Evolutionary conservation across 2,888 invertebrate species (phyloP).

Genomic region (Laspeyria flexula): DNA sequence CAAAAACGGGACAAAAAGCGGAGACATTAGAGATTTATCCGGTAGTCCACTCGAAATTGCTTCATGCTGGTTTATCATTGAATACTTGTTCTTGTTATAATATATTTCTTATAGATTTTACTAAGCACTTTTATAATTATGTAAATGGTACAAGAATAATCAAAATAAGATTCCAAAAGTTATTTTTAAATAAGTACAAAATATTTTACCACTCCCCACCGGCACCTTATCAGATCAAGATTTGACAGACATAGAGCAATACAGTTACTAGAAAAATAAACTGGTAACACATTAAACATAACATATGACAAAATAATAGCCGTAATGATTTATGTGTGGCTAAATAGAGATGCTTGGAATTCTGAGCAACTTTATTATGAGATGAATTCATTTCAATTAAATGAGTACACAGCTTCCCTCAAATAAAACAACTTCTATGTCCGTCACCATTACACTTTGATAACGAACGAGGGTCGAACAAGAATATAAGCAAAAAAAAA

Average conservation of each 20-base stretch:
- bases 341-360: conserved; percentile 34
- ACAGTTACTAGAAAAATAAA: too few relatives aligned
- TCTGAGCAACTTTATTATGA: conserved; percentile 45
- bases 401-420: conserved; percentile 55
- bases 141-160: too few relatives aligned
- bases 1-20: conserved; percentile 56
- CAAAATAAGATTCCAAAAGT: too few relatives aligned
- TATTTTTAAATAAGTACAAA: too few relatives aligned
- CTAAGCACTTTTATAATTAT: too few relatives aligned
- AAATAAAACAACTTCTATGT: conserved; percentile 62
- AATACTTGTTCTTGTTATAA: background rate
- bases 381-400: conserved; percentile 64
- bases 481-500: conserved; percentile 69
- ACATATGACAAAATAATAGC: conserved; percentile 31
- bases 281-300: too few relatives aligned
- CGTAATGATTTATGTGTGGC: conserved; percentile 26
- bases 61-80: conserved; percentile 33
- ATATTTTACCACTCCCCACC: too few relatives aligned
- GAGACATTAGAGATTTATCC: conserved; percentile 61
- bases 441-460: conserved; percentile 61
- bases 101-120: too few relatives aligned
- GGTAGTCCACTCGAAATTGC: conserved; percentile 42
- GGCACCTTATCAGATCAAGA: too few relatives aligned
- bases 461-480: conserved; percentile 67
- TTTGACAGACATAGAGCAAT: too few relatives aligned